These are phyloP conservation scores for Plebejus anna DNA, from an alignment of 2,888 invertebrate genomes.

Conservation along the genomic window DNA sequence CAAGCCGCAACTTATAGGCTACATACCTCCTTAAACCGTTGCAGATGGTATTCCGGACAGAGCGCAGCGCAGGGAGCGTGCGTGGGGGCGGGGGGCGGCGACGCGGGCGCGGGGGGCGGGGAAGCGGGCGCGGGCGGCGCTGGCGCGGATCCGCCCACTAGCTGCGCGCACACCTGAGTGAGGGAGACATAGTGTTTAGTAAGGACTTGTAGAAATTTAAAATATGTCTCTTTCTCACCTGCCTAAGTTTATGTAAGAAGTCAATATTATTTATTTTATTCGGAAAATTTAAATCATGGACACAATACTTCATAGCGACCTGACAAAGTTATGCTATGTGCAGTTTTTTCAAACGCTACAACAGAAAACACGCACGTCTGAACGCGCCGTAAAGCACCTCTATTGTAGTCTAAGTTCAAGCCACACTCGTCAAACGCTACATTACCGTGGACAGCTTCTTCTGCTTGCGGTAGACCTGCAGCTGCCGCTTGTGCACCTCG, in stretches of 20 bases:
- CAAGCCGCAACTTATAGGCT: neutral
- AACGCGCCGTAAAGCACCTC: too few species aligned
- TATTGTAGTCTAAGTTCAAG: too few species aligned
- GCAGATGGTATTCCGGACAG: conserved; percentile 68
- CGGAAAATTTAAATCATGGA: too few species aligned
- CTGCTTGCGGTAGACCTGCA: conserved; percentile 69
- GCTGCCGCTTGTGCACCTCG: conserved; percentile 66
- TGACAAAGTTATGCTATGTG: too few species aligned
- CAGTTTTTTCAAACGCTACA: too few species aligned
- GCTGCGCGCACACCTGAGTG: conserved; percentile 65
- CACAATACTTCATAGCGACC: too few species aligned
- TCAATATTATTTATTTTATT: too few species aligned
- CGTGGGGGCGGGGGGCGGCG: conserved; percentile 55
- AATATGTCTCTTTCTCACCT: too few species aligned
- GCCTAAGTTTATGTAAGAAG: too few species aligned
- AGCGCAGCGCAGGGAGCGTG: conserved; percentile 57
- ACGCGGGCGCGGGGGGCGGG: conserved; percentile 54
- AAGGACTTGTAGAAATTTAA: neutral
- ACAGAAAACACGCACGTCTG: too few species aligned
- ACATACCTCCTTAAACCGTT: conserved; percentile 62
- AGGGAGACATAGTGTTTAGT: neutral
- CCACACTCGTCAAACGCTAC: neutral
- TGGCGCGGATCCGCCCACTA: conserved; percentile 57
- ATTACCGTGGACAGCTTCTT: conserved; percentile 65
- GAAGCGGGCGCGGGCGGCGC: conserved; percentile 53